A percentile compares a stretch with the other conserved stretches of the same genome.
These are phyloP conservation scores for Botrylloides violaceus DNA, from an alignment of 23 tunicate genomes.

Conservation along the genomic window DNA sequence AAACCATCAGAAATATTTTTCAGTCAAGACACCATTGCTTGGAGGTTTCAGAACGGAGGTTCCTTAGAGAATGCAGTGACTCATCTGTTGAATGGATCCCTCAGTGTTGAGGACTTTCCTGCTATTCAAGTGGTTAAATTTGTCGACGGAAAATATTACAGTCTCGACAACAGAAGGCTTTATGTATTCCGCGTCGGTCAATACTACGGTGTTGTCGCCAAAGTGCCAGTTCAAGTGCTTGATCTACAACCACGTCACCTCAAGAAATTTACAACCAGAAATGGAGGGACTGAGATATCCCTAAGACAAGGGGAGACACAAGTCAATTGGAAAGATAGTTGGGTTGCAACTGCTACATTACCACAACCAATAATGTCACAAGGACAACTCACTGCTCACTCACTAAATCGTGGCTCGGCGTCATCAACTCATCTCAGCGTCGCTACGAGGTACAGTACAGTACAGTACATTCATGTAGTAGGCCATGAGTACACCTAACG, in stretches of 20 bases:
- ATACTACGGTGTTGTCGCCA: not conserved
- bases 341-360: no score
- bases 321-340: no score
- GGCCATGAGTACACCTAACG: no score
- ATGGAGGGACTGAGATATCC: not conserved
- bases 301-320: not conserved
- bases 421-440: no score
- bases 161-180: slow-evolving; percentile 1
- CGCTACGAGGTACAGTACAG: no score
- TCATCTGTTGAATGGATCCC: not conserved
- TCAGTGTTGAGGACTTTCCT: not conserved
- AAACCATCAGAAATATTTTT: slow-evolving; percentile 18
- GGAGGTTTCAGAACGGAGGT: not conserved
- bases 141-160: not conserved
- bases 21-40: not conserved
- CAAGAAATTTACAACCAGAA: not conserved
- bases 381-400: no score
- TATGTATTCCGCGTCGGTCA: not conserved
- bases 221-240: not conserved
- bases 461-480: no score
- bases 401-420: no score
- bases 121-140: not conserved
- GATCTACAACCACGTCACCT: not conserved
- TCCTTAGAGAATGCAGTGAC: not conserved
- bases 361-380: no score